These are phyloP conservation scores for Lytechinus variegatus DNA, from an alignment of 35 echinoderm and acorn worm species.

Conservation along the genomic window DNA sequence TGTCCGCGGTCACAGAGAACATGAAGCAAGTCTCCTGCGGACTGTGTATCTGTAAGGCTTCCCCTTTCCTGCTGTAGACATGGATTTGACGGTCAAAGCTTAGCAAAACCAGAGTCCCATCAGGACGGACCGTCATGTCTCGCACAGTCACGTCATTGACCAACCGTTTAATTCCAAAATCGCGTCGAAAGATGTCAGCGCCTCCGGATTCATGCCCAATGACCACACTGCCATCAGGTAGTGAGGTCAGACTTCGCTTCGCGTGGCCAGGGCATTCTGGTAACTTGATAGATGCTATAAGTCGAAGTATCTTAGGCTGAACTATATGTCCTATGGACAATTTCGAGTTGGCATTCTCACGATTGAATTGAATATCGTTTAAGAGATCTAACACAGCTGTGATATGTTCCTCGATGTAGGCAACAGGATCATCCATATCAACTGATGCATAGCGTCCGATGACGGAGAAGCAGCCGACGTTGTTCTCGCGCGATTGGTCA, in stretches of 20 bases:
- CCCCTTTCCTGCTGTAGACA: not conserved
- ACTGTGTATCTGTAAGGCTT: not conserved
- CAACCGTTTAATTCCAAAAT: slow-evolving; percentile 17
- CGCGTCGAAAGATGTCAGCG: not conserved
- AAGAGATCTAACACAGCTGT: slow-evolving; percentile 5
- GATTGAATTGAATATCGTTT: slow-evolving; percentile 15
- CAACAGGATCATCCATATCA: not conserved
- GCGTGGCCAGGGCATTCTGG: not conserved
- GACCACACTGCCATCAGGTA: slow-evolving; percentile 24
- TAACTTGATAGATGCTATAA: slow-evolving; percentile 14
- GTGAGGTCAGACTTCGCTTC: slow-evolving; percentile 26
- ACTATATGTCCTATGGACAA: slow-evolving; percentile 8
- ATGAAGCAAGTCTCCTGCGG: slow-evolving; percentile 37
- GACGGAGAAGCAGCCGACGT: slow-evolving; percentile 1
- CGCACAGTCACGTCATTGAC: slow-evolving; percentile 17
- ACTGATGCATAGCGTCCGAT: not conserved
- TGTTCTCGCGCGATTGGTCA: not conserved
- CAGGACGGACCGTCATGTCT: slow-evolving; percentile 16
- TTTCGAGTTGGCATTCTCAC: not conserved
- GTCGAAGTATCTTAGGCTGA: slow-evolving; percentile 6
- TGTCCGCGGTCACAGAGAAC: slow-evolving; percentile 30
- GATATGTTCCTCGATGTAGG: slow-evolving; percentile 29
- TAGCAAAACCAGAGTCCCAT: not conserved
- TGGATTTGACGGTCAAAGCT: slow-evolving; percentile 30
- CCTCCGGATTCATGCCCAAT: slow-evolving; percentile 32